Evolutionary conservation across 53 echinoderm and acorn worm species (phyloP).

Genomic region (Mesocentrotus franciscanus): DNA sequence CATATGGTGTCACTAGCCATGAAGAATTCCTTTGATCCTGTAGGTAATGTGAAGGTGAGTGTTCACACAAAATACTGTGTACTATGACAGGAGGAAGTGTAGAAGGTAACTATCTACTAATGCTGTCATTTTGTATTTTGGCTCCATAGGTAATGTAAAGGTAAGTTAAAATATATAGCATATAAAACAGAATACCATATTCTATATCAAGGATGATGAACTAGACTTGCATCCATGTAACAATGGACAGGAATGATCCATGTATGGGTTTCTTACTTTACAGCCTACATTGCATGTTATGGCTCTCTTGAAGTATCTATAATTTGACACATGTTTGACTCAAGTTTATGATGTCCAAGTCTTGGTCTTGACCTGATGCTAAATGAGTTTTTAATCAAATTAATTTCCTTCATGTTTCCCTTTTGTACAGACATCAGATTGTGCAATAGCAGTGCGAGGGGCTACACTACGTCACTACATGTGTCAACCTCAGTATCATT

Average conservation of each 20-base stretch:
- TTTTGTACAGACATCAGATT: conserved; percentile 77
- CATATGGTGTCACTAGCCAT: conserved; percentile 92
- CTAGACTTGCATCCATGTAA: neutral
- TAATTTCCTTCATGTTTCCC: neutral
- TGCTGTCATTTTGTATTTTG: too few relatives aligned
- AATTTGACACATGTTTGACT: too few relatives aligned
- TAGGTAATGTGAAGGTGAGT: conserved; percentile 89
- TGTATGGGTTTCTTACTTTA: neutral
- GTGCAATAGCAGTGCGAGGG: conserved; percentile 87
- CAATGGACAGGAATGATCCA: neutral
- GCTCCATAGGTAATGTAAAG: too few relatives aligned
- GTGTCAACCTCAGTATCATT: conserved; percentile 83
- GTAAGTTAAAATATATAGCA: neutral
- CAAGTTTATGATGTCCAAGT: neutral
- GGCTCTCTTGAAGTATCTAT: neutral
- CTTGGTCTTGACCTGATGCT: too few relatives aligned
- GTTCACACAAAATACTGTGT: too few relatives aligned
- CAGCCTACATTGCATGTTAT: neutral
- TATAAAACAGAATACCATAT: neutral
- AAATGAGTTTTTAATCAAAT: too few relatives aligned
- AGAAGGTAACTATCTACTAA: too few relatives aligned
- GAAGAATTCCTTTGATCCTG: conserved; percentile 88
- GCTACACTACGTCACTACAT: conserved; percentile 85
- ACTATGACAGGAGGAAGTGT: too few relatives aligned
- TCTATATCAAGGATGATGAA: neutral